Evolutionary conservation across 92 coral and sea anemone genomes (phyloP), one percentile per base, ranked within the genome.

Genomic region (Anthopleura xanthogrammica): DNA sequence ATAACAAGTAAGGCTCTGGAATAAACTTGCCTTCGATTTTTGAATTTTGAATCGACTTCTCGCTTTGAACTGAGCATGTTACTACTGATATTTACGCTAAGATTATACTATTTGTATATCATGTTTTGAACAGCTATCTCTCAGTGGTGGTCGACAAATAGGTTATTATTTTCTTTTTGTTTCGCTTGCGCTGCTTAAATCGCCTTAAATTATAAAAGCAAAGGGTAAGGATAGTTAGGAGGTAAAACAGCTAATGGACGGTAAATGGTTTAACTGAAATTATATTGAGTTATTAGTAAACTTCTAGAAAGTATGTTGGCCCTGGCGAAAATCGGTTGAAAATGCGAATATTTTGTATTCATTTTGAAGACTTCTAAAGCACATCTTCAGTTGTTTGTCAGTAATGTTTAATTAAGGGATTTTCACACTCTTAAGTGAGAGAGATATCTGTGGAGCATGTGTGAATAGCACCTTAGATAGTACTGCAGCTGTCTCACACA

Each of bases 331-430:
- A 36, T 68, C 41, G 74, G 40, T 36, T 36, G 74, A 68, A 68
- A 29, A 68, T 68, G 74, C 74, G 36, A 7, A 41, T 50, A 46
- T 42, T 75, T 75, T 16, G 22, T 41, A 43, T 75, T 3, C 11
- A 50, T 4, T 42, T 50, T 75, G 19, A 75, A 42, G 54, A 16
- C 78, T 41, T 75, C 77, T 41, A 43, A 81, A 81, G 56, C 10
- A 76, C 66, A 81, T 81, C 65, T 68, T 24, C 46, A 81, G 8
- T 52, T 76, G 40, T 81, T 81, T 81, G 84, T 81, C 46, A 19
- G 84, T 81, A 48, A 81, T 81, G 57, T 81, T 81, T 81, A 48
- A 70, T 81, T 81, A 42, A 81, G 70, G n/a, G 50, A 10, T 81
- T 78, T 81, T 81, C 65, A 70, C 84, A 81, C 84, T 48, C 58